Evolutionary conservation across 2,113 vertebrate species (phyloP).

Genomic region (Clupea harengus): DNA sequence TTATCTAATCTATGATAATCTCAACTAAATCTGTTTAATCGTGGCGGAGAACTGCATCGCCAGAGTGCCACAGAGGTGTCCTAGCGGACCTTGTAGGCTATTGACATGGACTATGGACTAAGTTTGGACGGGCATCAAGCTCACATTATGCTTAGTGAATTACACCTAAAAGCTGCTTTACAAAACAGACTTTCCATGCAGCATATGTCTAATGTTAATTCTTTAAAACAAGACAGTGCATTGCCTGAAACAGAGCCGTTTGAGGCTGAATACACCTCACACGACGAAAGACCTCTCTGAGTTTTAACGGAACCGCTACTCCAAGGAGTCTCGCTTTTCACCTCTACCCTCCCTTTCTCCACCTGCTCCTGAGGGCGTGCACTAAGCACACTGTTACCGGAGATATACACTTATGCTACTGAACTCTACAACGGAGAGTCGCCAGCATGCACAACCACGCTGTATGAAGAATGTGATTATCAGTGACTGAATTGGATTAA

Average conservation of each 20-base stretch:
- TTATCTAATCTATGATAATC: constrained; percentile 70
- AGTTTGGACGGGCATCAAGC: too few species aligned
- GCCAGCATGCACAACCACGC: background rate
- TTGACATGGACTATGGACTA: background rate
- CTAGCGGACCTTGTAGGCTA: background rate
- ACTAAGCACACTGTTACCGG: background rate
- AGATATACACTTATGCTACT: background rate
- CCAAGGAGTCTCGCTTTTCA: background rate
- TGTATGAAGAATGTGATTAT: background rate
- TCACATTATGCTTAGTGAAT: background rate
- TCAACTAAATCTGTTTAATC: constrained; percentile 68
- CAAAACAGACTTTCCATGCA: background rate
- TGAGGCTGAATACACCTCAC: background rate
- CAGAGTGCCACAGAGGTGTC: constrained; percentile 25
- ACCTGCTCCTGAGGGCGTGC: constrained; percentile 12
- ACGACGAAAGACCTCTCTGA: background rate
- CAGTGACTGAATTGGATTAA: background rate
- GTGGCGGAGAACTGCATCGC: constrained; percentile 58
- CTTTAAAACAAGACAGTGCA: background rate
- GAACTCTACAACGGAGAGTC: background rate
- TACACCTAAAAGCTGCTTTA: background rate
- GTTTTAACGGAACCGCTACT: background rate
- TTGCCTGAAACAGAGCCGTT: background rate
- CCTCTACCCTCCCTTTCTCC: background rate
- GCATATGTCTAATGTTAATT: background rate